Evolutionary conservation across 2,113 vertebrate genomes (phyloP), one percentile per base, ranked within the genome.

Genomic region (Urocitellus parryii): DNA sequence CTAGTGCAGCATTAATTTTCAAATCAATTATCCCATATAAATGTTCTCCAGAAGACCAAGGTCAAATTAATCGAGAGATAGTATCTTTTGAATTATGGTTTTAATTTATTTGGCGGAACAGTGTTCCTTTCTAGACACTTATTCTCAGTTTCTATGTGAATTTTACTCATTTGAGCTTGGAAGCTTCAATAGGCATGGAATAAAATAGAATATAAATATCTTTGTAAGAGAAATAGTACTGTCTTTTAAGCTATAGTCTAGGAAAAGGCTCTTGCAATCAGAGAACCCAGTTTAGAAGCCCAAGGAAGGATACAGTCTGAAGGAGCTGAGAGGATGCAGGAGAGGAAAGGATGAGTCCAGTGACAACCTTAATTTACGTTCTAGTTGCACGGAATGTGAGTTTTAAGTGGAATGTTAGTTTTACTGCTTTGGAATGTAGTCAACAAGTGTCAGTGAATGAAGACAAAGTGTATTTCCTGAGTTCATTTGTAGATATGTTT

Each of bases 1-100:
- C 29, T 39, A 58, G 45, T 53, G 73, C 53, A 84, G 10, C 34
- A 63, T 78, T 89, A 34, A 65, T 95, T 94, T 94, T 32, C 88
- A 90, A 87, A 84, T 78, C 27, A 45, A 53, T 81, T 74, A 56
- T 34, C 8, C 89, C 14, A 45, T 29, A 29, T 34, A 51, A 74
- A 82, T 63, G 18, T 93, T 70, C 56, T 68, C 2, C 45, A 89
- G 18, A 91, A 63, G 25, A 93, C 24, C 80, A 67, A 42, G 53
- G 25, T 88, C 34, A 42, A 7, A 65, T 80, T 81, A 84, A 90
- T 61, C 14, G 63, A 83, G 45, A 48, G 12, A 65, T 1, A 29
- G 22, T 72, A 25, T 56, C 13, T 76, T 92, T 7, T 74, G 68
- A 78, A 56, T 32, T 81, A 61, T 86, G 73, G 39, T 76, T 91